phyloP scores from a whole-genome alignment of 2,113 vertebrate species.

The Gopherus flavomarginatus region DNA sequence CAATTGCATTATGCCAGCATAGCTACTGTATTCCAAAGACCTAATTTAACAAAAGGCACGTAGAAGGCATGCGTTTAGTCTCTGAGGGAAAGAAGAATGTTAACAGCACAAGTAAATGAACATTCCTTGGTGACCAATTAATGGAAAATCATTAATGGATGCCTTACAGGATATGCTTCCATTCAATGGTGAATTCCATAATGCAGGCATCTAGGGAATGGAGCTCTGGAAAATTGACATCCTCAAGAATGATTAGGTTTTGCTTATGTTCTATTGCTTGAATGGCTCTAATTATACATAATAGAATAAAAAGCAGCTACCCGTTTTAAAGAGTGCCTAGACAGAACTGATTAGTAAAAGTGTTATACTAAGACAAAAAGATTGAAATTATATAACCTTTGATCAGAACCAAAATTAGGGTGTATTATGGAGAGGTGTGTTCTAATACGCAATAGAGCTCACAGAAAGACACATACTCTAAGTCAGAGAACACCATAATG shows the following conservation, averaged over 20 bases:
- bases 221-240: neutral
- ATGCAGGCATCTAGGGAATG: neutral
- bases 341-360: neutral
- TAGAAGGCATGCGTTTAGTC: neutral
- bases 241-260: neutral
- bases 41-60: neutral
- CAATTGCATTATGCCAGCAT: neutral
- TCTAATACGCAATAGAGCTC: neutral
- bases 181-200: neutral
- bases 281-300: fast-evolving
- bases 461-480: fast-evolving
- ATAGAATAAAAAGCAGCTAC: neutral
- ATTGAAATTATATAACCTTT: neutral
- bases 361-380: neutral
- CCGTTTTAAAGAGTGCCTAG: neutral
- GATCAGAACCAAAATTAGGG: neutral
- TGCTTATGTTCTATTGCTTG: neutral
- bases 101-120: neutral
- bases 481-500: fast-evolving
- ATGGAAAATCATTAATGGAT: neutral
- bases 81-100: neutral
- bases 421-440: neutral
- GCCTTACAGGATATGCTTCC: neutral
- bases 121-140: neutral
- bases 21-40: neutral